A percentile compares a stretch with the other conserved stretches of the same genome.
These are phyloP conservation scores for Lontra canadensis DNA, from an alignment of 2,113 vertebrate species.

Conservation along the genomic window DNA sequence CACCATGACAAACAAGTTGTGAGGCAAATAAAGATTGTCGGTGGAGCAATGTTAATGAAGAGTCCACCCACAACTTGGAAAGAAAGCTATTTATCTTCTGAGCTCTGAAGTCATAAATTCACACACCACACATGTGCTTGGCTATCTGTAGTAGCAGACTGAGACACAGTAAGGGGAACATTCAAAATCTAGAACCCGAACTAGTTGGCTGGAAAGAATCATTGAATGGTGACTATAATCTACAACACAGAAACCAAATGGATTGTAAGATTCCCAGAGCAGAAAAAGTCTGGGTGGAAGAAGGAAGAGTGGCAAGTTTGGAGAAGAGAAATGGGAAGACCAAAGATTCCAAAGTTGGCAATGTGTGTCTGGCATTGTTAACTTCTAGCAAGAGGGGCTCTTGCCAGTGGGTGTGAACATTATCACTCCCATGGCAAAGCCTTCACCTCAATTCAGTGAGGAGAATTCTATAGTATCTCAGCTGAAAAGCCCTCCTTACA, in stretches of 20 bases:
- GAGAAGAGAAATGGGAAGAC: not conserved
- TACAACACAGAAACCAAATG: not conserved
- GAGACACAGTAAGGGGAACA: not conserved
- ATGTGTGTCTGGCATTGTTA: no score
- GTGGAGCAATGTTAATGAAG: not conserved
- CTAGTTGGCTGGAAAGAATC: not conserved
- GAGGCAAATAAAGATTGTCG: not conserved
- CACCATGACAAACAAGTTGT: not conserved
- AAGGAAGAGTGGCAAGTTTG: not conserved
- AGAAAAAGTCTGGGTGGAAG: not conserved
- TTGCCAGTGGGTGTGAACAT: not conserved
- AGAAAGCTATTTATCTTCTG: not conserved
- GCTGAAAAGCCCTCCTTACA: not conserved
- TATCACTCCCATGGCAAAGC: not conserved
- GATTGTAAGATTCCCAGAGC: not conserved
- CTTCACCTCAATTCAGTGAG: not conserved
- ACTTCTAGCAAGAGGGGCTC: not conserved
- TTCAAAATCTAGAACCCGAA: not conserved
- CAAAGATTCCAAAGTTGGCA: not conserved
- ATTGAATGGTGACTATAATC: not conserved
- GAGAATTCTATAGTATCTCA: not conserved
- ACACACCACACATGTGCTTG: not conserved
- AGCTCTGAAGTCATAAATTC: not conserved
- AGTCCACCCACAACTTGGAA: not conserved
- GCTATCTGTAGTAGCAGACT: not conserved